A percentile compares a stretch with the other conserved stretches of the same genome.
Evolutionary conservation across 2,113 vertebrate species (phyloP).

Genomic region (Pachycephala philippinensis): DNA sequence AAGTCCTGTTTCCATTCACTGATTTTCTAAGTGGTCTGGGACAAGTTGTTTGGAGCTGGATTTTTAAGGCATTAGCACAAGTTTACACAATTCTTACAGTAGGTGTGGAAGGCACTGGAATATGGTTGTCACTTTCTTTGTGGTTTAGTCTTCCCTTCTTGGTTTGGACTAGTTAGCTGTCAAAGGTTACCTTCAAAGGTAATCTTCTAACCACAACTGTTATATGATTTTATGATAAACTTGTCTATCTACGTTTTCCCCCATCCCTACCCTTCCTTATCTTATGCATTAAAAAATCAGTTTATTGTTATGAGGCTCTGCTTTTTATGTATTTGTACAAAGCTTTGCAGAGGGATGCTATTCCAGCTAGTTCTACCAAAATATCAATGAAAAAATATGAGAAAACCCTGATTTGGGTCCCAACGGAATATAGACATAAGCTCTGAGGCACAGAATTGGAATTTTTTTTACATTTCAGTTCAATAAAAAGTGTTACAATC

Average conservation of each 20-base stretch:
- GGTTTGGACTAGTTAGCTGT: neutral
- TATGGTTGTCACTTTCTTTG: neutral
- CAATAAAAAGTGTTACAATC: neutral
- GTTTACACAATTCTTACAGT: neutral
- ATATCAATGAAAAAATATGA: neutral
- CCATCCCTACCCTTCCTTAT: neutral
- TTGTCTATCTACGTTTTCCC: neutral
- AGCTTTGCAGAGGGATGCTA: neutral
- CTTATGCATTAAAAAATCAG: neutral
- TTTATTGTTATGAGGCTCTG: neutral
- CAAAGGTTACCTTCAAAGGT: neutral
- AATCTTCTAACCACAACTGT: neutral
- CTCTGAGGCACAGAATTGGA: neutral
- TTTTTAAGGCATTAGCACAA: neutral
- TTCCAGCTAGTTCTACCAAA: neutral
- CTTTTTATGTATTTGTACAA: neutral
- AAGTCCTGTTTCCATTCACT: neutral
- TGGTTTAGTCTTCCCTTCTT: neutral
- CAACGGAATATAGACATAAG: neutral
- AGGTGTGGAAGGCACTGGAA: neutral
- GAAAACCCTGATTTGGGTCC: neutral
- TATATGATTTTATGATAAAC: neutral
- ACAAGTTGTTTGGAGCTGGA: neutral
- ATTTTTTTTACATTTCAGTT: neutral
- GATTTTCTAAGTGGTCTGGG: neutral